Evolutionary conservation across 2,113 vertebrate genomes (phyloP), one percentile per base, ranked within the genome.

Genomic region (Sisor rabdophorus): DNA sequence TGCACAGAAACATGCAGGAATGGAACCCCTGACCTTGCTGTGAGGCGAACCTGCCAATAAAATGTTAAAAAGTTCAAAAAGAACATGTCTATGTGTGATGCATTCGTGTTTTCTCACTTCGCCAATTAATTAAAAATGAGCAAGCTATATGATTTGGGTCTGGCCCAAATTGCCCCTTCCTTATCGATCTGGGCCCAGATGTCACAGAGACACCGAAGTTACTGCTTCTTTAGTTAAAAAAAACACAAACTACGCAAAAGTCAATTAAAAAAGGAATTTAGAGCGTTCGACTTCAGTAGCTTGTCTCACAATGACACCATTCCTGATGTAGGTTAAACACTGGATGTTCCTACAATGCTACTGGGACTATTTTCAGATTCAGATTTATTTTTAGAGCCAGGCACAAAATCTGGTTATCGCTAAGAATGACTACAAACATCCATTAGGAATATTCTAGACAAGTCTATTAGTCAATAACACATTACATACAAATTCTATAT

Each of bases 241-340:
- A 44, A 63, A n/a, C n/a, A n/a, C n/a, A n/a, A n/a, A n/a, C n/a
- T n/a, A 36, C 32, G 72, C 24, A 47, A 24, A 79, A 80, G 47
- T 70, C 73, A 74, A 75, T 79, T 75, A 59, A 80, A 75, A 36
- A 73, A 81, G 22, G 70, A 76, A 86, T 78, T 79, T 81, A 77
- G 80, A 60, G 63, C 69, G 58, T 47, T 19, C 11, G 50, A 61
- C 68, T 68, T 67, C 22, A 26, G 56, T 30, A 75, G 82, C 65
- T 36, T 60, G 53, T 56, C 60, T 59, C 55, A 56, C 22, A 58
- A 61, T 80, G 83, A 85, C 83, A 86, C 83, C 60, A 67, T 79
- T 83, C 73, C 70, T 79, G 81, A 86, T 82, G 81, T 82, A 85
- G 80, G 82, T 74, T 80, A 80, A 79, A 78, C 22, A 53, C 55